phyloP scores from a whole-genome alignment of 2,888 invertebrate genomes.

The Drosophila kanekoi region DNA sequence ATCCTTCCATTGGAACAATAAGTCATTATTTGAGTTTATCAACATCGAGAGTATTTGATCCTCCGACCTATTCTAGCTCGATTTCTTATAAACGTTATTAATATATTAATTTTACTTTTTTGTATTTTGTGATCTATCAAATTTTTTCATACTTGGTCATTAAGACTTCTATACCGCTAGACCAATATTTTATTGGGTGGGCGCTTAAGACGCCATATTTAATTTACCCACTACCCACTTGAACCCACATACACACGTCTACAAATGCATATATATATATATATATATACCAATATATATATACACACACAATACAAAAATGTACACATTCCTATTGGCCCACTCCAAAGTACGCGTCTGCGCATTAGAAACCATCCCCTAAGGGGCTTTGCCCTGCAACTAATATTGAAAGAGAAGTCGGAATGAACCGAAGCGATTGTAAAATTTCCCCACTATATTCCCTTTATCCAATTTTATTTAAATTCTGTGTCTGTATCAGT shows the following conservation, averaged over 20 bases:
- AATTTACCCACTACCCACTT: conserved; percentile 58
- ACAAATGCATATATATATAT: too few species aligned
- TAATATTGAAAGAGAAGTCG: conserved; percentile 15
- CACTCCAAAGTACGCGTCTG: conserved; percentile 61
- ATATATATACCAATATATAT: too few species aligned
- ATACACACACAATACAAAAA: conserved; percentile 29
- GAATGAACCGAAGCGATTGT: conserved; percentile 3
- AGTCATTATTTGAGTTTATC: too few species aligned
- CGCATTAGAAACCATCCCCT: conserved; percentile 62
- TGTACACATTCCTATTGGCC: conserved; percentile 69
- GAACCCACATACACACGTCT: conserved; percentile 14
- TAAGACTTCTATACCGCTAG: conserved; percentile 9
- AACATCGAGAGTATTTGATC: too few species aligned
- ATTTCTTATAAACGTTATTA: not conserved
- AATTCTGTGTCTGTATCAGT: not conserved
- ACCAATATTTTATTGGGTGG: conserved; percentile 33
- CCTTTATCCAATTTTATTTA: not conserved
- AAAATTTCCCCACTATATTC: not conserved
- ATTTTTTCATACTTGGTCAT: conserved; percentile 31
- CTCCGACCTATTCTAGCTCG: too few species aligned
- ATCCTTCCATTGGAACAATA: too few species aligned
- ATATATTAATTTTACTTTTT: not conserved
- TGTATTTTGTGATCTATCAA: conserved; percentile 6
- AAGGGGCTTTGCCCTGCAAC: conserved; percentile 26
- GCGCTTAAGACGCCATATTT: conserved; percentile 69